These are phyloP conservation scores for Melanotaenia pygmaea DNA, from an alignment of 2,797 vertebrate species.

Conservation along the genomic window DNA sequence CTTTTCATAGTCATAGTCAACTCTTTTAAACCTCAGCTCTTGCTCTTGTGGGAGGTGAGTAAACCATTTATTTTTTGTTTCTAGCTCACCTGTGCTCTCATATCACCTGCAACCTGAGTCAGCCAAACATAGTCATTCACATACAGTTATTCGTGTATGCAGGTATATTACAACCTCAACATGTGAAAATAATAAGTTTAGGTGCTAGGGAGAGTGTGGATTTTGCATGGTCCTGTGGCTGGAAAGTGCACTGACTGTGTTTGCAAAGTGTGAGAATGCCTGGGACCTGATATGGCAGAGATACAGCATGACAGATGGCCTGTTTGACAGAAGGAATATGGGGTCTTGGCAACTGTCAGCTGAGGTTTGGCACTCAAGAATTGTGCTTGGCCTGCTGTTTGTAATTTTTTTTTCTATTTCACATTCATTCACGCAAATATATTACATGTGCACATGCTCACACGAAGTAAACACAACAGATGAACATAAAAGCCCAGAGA, in stretches of 20 bases:
- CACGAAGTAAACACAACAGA: slow-evolving; percentile 4
- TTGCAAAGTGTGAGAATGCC: slow-evolving; percentile 58
- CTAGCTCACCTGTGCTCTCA: slow-evolving; percentile 34
- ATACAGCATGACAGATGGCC: slow-evolving; percentile 64
- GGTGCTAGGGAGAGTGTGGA: slow-evolving; percentile 31
- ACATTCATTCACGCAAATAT: slow-evolving; percentile 11
- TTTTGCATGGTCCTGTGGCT: slow-evolving; percentile 33
- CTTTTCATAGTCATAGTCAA: slow-evolving; percentile 38
- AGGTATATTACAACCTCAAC: background rate
- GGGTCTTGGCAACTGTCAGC: slow-evolving; percentile 42
- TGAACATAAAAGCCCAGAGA: background rate
- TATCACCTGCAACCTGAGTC: slow-evolving; percentile 17
- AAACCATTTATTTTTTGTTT: slow-evolving; percentile 12
- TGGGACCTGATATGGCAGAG: slow-evolving; percentile 38
- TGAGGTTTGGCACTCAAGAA: slow-evolving; percentile 53
- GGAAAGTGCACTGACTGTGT: slow-evolving; percentile 39
- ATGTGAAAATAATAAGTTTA: slow-evolving; percentile 22
- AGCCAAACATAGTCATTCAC: slow-evolving; percentile 9
- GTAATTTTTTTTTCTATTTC: slow-evolving; percentile 18
- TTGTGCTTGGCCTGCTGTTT: slow-evolving; percentile 39
- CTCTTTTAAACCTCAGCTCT: slow-evolving; percentile 23
- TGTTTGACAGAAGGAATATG: slow-evolving; percentile 62
- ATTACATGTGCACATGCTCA: slow-evolving; percentile 2
- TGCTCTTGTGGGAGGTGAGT: slow-evolving; percentile 38
- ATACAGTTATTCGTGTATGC: slow-evolving; percentile 5